Percentiles rank a stretch among this genome's conserved stretches.
Conservation (phyloP, 1,140 invertebrate genomes). For the Coptotermes formosanus region DNA sequence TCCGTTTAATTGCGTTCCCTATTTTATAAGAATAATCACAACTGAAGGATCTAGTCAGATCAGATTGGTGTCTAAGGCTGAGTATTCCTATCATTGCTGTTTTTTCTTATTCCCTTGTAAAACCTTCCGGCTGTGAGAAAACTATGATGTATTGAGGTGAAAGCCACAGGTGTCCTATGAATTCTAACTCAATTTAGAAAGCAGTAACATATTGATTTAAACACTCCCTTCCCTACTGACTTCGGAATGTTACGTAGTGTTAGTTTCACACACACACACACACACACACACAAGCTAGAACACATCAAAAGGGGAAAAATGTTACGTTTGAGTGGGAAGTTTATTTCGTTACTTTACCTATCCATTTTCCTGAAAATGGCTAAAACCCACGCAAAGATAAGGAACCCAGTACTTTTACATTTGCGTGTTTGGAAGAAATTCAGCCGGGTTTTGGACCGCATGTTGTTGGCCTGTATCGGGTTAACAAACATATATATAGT, state of each 20-base stretch:
- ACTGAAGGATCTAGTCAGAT: too few species aligned
- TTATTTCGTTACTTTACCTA: not conserved
- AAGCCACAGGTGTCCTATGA: slow-evolving; percentile 7
- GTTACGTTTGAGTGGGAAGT: not conserved
- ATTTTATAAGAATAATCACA: too few species aligned
- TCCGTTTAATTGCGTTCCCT: too few species aligned
- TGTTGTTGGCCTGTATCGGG: not conserved
- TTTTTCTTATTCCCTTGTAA: not conserved
- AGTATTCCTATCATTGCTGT: too few species aligned
- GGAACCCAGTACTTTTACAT: not conserved
- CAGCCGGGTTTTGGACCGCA: not conserved
- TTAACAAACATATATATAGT: too few species aligned
- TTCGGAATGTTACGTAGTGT: not conserved
- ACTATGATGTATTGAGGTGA: not conserved
- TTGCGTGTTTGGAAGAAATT: not conserved
- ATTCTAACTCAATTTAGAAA: slow-evolving; percentile 1
- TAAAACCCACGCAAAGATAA: not conserved
- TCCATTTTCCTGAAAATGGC: not conserved
- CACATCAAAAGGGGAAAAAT: not conserved
- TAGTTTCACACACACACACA: not conserved
- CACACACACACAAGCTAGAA: not conserved
- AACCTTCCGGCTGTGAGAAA: not conserved
- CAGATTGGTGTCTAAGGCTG: too few species aligned
- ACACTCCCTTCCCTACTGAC: not conserved
- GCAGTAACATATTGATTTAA: slow-evolving; percentile 6